These are phyloP conservation scores for Eupithecia tripunctaria DNA, from an alignment of 2,888 invertebrate genomes.

Conservation along the genomic window DNA sequence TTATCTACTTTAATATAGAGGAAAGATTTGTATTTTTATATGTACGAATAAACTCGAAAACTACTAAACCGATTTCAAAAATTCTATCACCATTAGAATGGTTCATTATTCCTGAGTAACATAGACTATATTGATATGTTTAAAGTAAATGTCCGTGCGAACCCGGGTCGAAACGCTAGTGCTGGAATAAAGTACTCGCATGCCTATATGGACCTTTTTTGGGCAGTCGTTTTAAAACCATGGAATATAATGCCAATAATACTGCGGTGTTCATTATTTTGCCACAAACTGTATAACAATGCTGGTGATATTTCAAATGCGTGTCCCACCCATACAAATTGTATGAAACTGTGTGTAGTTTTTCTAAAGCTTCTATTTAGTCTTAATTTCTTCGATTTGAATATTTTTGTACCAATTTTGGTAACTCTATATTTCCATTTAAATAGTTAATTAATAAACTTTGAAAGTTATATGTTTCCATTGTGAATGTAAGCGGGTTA, in stretches of 20 bases:
- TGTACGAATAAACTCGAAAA: too few relatives aligned
- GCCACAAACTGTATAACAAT: neutral
- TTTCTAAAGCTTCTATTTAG: slow-evolving; percentile 5
- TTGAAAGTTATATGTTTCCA: neutral
- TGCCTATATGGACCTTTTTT: neutral
- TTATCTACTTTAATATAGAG: too few relatives aligned
- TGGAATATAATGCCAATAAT: neutral
- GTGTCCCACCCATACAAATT: neutral
- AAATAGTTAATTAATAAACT: neutral
- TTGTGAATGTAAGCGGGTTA: too few relatives aligned
- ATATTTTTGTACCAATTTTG: neutral
- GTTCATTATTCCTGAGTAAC: too few relatives aligned
- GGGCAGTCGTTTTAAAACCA: neutral
- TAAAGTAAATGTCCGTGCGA: too few relatives aligned
- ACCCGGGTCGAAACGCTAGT: too few relatives aligned
- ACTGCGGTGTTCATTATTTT: neutral
- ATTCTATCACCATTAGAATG: too few relatives aligned
- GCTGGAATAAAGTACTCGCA: too few relatives aligned
- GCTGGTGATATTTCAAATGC: neutral
- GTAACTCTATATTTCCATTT: neutral
- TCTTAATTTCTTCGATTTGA: neutral
- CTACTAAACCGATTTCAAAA: too few relatives aligned
- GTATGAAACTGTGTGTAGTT: slow-evolving; percentile 3
- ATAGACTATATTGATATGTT: too few relatives aligned
- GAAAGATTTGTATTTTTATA: too few relatives aligned